Base-by-base conservation (phyloP, 1,140 invertebrate genomes). In the Drosophila prosaltans region DNA sequence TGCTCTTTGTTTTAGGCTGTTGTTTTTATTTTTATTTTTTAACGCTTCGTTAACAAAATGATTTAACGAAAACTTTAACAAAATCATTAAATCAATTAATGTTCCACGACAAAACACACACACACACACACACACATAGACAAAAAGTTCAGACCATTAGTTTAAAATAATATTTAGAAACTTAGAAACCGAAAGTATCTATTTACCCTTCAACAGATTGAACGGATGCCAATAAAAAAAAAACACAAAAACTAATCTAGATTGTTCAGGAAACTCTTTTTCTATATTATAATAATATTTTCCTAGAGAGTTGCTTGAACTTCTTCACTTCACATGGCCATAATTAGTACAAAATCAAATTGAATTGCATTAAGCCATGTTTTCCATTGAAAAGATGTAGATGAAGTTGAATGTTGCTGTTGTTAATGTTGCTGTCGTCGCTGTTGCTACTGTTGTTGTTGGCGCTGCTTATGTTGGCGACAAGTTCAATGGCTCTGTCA, bases 21-120 rank as follows among this genome's bases (percentile, higher is more conserved):
- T 30, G 28, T 30, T 30, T 30, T 30, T 30, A 2, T 30, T 30
- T 30, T 30, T 30, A 2, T 30, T 73, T 75, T 79, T 76, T 73
- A 83, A 86, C 82, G 82, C 82, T 88, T 76, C 82, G 82, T 69
- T 86, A 86, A 73, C 72, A 80, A 77, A 71, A 74, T 41, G 70
- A 36, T 36, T 61, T 76, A 64, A 76, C 60, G 81, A 80, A 80
- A 69, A 59, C 59, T 58, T 61, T 69, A 63, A 24, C 62, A 58
- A 51, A 88, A 83, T 74, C 80, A 80, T 88, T 86, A 86, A 85
- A 62, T 73, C 80, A 74, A 65, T 86, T 86, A 88, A 88, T 88
- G 82, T 80, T 65, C 72, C 83, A 71, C 75, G 65, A 79, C 9
- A 9, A 43, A 30, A 54, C 54, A 59, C 51, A 62, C 16, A 16